These are phyloP conservation scores for Eudasyphora cyanicolor DNA, from an alignment of 2,888 invertebrate genomes.

Conservation along the genomic window DNA sequence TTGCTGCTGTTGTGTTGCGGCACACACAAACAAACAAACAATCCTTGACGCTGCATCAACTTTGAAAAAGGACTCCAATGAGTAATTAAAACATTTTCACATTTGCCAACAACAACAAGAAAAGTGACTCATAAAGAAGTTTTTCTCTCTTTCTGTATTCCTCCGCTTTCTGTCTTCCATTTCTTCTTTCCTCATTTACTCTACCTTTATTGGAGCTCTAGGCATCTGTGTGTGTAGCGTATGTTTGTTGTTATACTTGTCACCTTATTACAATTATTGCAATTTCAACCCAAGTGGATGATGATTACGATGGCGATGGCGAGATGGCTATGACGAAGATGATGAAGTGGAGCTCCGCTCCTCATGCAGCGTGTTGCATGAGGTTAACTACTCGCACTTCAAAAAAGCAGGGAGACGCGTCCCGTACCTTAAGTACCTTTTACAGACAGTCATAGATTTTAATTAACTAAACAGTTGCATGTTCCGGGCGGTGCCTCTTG, in stretches of 20 bases:
- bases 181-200: background rate
- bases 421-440: constrained; percentile 46
- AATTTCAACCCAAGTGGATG: constrained; percentile 44
- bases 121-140: constrained; percentile 67
- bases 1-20: constrained; percentile 46
- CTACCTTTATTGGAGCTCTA: background rate
- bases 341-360: constrained; percentile 24
- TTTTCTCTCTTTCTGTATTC: constrained; percentile 52
- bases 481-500: background rate
- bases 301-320: background rate
- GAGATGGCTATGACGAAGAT: background rate
- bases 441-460: constrained; percentile 52
- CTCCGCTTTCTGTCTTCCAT: background rate
- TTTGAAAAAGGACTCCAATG: constrained; percentile 71
- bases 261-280: constrained; percentile 63
- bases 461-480: constrained; percentile 58
- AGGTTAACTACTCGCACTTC: constrained; percentile 19
- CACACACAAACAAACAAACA: constrained; percentile 28
- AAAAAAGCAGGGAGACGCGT: constrained; percentile 10
- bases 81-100: constrained; percentile 78
- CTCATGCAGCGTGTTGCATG: constrained; percentile 41
- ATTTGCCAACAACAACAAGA: constrained; percentile 63
- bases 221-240: constrained; percentile 10
- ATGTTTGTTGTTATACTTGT: constrained; percentile 52
- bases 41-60: constrained; percentile 62